Conservation (phyloP, 1,140 invertebrate genomes). For the Calephelis nemesis region DNA sequence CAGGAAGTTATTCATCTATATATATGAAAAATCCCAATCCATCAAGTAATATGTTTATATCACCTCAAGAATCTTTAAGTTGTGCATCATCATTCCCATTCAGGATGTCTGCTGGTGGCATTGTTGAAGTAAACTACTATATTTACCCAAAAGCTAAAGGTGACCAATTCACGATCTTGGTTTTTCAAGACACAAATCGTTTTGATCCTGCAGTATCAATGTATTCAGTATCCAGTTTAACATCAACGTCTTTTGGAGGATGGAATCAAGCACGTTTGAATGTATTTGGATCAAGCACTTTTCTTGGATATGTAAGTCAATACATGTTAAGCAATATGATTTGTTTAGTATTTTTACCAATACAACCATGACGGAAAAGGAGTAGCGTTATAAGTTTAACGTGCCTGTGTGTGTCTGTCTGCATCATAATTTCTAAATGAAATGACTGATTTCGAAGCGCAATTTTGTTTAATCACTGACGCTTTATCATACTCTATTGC, state of each 20-base stretch:
- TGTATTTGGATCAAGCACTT: conserved; percentile 10
- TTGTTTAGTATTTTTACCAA: conserved; percentile 7
- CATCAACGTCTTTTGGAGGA: no score
- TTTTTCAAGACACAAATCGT: conserved; percentile 20
- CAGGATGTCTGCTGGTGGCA: conserved; percentile 30
- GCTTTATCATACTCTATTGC: no score
- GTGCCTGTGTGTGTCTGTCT: no score
- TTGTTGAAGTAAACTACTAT: conserved; percentile 35
- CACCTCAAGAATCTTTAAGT: conserved; percentile 29
- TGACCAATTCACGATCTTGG: conserved; percentile 35
- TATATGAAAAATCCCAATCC: conserved; percentile 26
- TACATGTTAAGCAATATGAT: no score
- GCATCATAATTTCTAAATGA: no score
- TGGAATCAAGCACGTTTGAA: no score
- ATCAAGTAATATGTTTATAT: conserved; percentile 28
- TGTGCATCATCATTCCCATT: conserved; percentile 39
- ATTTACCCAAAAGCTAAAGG: conserved; percentile 26
- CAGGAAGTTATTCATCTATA: conserved; percentile 24
- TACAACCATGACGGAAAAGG: no score
- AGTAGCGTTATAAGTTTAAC: no score
- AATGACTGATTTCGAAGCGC: no score
- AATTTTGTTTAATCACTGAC: no score
- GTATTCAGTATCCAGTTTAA: no score
- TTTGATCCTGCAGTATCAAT: no score
- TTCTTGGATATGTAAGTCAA: conserved; percentile 40